Percentiles rank a stretch among this genome's conserved stretches.
Conservation (phyloP, 2,797 vertebrate genomes). For the Mormyrus proboscirostris region DNA sequence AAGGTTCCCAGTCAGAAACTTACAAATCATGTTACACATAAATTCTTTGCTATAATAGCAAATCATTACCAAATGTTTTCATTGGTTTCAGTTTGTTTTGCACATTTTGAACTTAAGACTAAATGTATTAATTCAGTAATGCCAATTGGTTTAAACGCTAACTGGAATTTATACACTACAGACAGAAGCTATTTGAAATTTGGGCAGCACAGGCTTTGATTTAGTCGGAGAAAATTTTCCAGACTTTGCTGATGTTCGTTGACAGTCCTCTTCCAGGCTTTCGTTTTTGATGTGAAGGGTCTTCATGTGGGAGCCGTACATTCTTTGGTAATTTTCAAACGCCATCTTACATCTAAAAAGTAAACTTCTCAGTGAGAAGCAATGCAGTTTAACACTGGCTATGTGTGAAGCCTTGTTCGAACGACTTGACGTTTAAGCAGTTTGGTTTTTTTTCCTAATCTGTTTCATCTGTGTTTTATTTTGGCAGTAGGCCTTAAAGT, state of each 20-base stretch:
- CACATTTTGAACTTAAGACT: not conserved
- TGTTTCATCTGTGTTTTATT: conserved; percentile 5
- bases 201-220: not conserved
- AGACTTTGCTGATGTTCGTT: not conserved
- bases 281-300: not conserved
- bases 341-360: not conserved
- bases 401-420: not conserved
- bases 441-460: not conserved
- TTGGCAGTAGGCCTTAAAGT: not conserved
- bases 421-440: not conserved
- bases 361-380: not conserved
- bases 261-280: not conserved
- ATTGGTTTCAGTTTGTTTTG: not conserved
- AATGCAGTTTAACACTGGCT: not conserved
- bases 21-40: not conserved
- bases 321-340: not conserved
- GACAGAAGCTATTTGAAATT: not conserved
- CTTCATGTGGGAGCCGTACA: not conserved
- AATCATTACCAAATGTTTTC: not conserved
- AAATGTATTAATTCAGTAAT: not conserved
- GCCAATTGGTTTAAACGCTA: not conserved
- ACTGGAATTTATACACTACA: not conserved
- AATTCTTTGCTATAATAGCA: not conserved
- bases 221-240: not conserved
- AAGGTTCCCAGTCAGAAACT: not conserved